These are phyloP conservation scores for Picus viridis DNA, from an alignment of 2,797 vertebrate species.

Conservation along the genomic window DNA sequence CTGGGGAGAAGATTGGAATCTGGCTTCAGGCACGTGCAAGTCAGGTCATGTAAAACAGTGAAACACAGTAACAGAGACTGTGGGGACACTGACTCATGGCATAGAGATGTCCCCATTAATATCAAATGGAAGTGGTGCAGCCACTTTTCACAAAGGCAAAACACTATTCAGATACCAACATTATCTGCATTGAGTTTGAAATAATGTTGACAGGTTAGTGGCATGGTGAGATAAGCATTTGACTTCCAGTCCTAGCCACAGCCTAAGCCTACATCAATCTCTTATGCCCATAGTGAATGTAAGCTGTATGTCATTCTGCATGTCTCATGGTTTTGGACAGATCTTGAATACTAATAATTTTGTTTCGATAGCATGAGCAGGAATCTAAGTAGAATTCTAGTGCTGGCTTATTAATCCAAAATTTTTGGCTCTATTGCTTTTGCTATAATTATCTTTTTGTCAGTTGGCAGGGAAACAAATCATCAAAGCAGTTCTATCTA, in stretches of 20 bases:
- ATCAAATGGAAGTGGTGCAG: background rate
- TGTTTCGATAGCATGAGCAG: background rate
- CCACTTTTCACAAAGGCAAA: background rate
- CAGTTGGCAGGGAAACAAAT: background rate
- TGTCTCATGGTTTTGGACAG: background rate
- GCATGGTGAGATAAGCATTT: fast-evolving
- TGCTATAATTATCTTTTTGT: background rate
- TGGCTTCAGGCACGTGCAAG: background rate
- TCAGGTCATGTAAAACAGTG: fast-evolving
- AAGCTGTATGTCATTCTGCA: background rate
- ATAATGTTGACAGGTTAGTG: background rate
- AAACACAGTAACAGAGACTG: fast-evolving
- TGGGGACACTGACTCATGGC: fast-evolving
- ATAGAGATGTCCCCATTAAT: background rate
- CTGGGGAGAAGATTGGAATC: background rate
- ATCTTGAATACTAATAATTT: background rate
- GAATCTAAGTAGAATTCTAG: background rate
- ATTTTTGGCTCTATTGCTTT: background rate
- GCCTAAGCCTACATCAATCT: background rate
- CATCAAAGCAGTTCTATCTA: background rate
- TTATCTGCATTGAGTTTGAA: background rate
- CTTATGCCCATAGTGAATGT: background rate
- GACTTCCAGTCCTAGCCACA: background rate
- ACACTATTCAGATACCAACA: background rate
- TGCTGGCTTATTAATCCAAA: background rate